Base-by-base conservation (phyloP, 2,797 vertebrate species). In the Hemitrygon akajei region DNA sequence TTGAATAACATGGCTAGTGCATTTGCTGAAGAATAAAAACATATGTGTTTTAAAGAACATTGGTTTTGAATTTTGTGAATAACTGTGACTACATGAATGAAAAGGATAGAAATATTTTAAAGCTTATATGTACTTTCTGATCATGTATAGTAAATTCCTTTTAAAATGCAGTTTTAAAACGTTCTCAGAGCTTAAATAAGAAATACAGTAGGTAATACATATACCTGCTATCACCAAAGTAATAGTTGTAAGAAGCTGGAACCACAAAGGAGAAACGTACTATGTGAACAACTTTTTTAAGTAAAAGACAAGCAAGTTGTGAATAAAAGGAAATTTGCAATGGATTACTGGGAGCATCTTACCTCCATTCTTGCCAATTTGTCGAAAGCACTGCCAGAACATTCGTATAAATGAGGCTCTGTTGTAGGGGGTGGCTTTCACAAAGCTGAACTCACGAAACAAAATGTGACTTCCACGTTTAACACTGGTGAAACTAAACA, bases 331-430 rank as follows among this genome's bases (percentile, higher is more conserved):
- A 75, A 22, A 75, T 89, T 89, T 7, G 37, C 4, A 89, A 69
- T 37, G 18, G 11, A 89, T 37, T 14, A 37, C 18, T 34, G n/a
- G 22, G 86, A 66, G 27, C 16, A n/a, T 95, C 97, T 97, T 95
- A 98, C 99, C 98, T 94, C 98, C 98, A 82, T 98, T 99, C 96
- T 98, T 99, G 92, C 98, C 99, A 40, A 99, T 98, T 84, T 98
- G 98, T 94, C 98, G 97, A 96, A 98, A 99, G 95, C 98, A 98
- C 91, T 97, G 98, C 99, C 99, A 99, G 96, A 99, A 98, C 94
- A 98, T 97, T 91, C 97, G 97, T 95, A 99, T 97, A 95, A 99
- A 99, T 37, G 98, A 98, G 0, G 96, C 96, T 94, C 98, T 97
- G 94, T 99, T 99, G 93, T 99, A 98, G 75, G 98, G 97, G 1